These are phyloP conservation scores for Seira sanloemensis DNA, from an alignment of 2,888 invertebrate genomes.

Conservation along the genomic window DNA sequence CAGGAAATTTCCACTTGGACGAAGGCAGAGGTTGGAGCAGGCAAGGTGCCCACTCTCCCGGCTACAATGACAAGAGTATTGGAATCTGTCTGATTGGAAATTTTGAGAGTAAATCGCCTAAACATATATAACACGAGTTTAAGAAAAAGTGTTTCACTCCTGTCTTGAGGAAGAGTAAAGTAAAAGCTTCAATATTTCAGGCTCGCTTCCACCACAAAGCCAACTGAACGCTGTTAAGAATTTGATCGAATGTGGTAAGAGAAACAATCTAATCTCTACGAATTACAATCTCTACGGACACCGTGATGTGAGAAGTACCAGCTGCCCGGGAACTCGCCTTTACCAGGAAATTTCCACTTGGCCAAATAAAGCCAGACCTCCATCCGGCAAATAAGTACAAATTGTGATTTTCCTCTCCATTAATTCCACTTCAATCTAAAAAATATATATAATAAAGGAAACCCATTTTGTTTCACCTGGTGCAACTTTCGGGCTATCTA, in stretches of 20 bases:
- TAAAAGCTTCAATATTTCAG: too few relatives aligned
- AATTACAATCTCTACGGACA: constrained; percentile 83
- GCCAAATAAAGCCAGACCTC: constrained; percentile 77
- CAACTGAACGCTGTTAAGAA: constrained; percentile 80
- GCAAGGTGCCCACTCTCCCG: constrained; percentile 83
- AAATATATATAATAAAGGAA: too few relatives aligned
- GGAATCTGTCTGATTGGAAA: constrained; percentile 86
- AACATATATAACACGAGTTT: constrained; percentile 31
- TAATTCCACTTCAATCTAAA: too few relatives aligned
- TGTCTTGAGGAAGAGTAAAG: too few relatives aligned
- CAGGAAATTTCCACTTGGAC: constrained; percentile 81
- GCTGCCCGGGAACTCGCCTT: constrained; percentile 82
- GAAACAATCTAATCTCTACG: constrained; percentile 79
- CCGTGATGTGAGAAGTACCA: constrained; percentile 81
- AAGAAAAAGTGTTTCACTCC: not conserved
- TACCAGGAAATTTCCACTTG: constrained; percentile 81
- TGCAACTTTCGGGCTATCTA: not conserved
- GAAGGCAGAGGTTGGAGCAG: constrained; percentile 78
- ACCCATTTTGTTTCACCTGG: not conserved
- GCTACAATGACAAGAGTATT: constrained; percentile 82
- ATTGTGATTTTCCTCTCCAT: too few relatives aligned
- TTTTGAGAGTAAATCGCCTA: constrained; percentile 80
- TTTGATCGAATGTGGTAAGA: constrained; percentile 81
- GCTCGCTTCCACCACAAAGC: constrained; percentile 79
- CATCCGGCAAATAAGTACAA: not conserved